Conservation (phyloP, 2,797 vertebrate genomes). For the Euthynnus affinis region DNA sequence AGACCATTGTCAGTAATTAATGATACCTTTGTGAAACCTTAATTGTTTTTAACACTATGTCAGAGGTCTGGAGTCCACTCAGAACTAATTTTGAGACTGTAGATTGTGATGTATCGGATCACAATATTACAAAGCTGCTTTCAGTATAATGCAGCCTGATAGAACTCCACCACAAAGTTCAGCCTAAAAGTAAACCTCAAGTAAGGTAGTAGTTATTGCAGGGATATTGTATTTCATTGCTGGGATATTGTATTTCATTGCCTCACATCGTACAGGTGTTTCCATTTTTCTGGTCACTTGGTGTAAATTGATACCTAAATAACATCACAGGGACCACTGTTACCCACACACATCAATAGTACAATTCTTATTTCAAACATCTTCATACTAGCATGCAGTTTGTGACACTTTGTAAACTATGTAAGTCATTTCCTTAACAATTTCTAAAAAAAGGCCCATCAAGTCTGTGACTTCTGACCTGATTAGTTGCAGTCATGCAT, state of each 20-base stretch:
- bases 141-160: background rate
- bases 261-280: background rate
- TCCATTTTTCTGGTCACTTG: conserved; percentile 1
- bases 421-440: background rate
- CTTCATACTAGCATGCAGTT: background rate
- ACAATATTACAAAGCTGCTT: background rate
- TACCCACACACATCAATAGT: background rate
- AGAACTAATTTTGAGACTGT: background rate
- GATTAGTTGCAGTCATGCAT: conserved; percentile 27
- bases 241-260: background rate
- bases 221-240: background rate
- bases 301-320: background rate
- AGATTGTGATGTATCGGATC: background rate
- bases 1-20: background rate
- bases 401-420: background rate
- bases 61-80: no score
- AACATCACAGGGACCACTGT: background rate
- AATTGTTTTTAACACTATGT: no score
- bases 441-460: background rate
- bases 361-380: background rate
- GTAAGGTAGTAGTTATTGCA: background rate
- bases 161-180: background rate
- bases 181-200: background rate
- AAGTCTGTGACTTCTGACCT: conserved; percentile 9
- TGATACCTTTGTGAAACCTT: background rate